phyloP scores from a whole-genome alignment of 2,113 vertebrate species.

The Kryptolebias marmoratus region DNA sequence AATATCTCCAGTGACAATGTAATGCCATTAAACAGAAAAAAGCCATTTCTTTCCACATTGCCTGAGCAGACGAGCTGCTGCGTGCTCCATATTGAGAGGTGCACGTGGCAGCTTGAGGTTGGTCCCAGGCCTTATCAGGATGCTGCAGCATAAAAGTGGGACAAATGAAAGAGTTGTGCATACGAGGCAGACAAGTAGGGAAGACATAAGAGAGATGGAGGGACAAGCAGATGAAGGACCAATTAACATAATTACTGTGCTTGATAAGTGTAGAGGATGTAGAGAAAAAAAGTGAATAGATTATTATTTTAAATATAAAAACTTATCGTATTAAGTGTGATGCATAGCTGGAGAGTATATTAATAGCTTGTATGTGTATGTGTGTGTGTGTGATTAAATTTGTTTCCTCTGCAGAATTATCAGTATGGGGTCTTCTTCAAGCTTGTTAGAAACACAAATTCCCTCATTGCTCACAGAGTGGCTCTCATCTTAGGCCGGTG shows the following conservation, averaged over 20 bases:
- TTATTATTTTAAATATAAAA: constrained; percentile 10
- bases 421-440: constrained; percentile 49
- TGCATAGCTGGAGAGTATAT: constrained; percentile 1
- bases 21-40: constrained; percentile 50
- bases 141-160: constrained; percentile 55
- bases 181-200: constrained; percentile 34
- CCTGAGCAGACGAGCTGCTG: constrained; percentile 19
- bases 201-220: constrained; percentile 23
- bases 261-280: constrained; percentile 28
- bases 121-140: constrained; percentile 49
- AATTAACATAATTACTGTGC: constrained; percentile 43
- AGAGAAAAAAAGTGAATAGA: constrained; percentile 13
- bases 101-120: constrained; percentile 28
- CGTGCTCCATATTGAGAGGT: constrained; percentile 32
- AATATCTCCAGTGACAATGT: constrained; percentile 21
- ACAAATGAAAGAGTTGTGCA: constrained; percentile 41
- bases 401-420: constrained; percentile 30
- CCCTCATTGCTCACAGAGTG: constrained; percentile 53
- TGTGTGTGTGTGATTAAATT: constrained; percentile 21
- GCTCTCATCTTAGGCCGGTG: constrained; percentile 48
- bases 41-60: constrained; percentile 34
- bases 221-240: constrained; percentile 32
- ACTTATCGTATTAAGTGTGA: not conserved
- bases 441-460: constrained; percentile 66
- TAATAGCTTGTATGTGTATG: not conserved